Evolutionary conservation across 2,113 vertebrate genomes (phyloP), one percentile per base, ranked within the genome.

Genomic region (Chionis minor): DNA sequence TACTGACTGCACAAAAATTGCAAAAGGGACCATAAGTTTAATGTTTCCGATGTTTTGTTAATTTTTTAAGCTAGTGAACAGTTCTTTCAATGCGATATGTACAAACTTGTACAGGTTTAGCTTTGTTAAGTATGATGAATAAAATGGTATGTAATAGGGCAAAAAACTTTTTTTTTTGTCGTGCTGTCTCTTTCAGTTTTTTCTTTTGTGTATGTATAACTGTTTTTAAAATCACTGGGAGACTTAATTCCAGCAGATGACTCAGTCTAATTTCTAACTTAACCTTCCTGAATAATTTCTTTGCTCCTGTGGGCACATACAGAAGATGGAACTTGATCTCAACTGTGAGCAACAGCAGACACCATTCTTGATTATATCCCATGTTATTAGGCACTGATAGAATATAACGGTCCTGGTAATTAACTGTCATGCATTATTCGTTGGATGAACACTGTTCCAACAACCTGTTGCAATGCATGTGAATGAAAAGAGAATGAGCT

Each of bases 51-150:
- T 85, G 26, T 51, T 92, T 90, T 75, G 63, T 86, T 94, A 6
- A 12, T 52, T 80, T 80, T 81, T 91, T 66, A 56, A 94, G 65
- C 42, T 75, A 61, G 45, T 30, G 67, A 92, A 62, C 55, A 71
- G 69, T 75, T 95, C 40, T 72, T 91, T 89, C 83, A 86, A 28
- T 65, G 61, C 12, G 6, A 12, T 72, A 44, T 92, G 81, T 95
- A 91, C 56, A 69, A 87, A 84, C 26, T 79, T 94, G 66, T 92
- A 89, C 49, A 97, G 66, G 56, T 73, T 94, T 82, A 92, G 91
- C 70, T 92, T 93, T 82, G 59, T 95, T 73, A 79, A 92, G 24
- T 94, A 72, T 80, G 69, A 85, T 2, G 0, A 96, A 95, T 97
- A 94, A 93, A 96, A 80, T 54, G 13, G 20, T 91, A 69, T 65